Base-by-base conservation (phyloP, 1,140 invertebrate genomes). In the Drosophila insularis region DNA sequence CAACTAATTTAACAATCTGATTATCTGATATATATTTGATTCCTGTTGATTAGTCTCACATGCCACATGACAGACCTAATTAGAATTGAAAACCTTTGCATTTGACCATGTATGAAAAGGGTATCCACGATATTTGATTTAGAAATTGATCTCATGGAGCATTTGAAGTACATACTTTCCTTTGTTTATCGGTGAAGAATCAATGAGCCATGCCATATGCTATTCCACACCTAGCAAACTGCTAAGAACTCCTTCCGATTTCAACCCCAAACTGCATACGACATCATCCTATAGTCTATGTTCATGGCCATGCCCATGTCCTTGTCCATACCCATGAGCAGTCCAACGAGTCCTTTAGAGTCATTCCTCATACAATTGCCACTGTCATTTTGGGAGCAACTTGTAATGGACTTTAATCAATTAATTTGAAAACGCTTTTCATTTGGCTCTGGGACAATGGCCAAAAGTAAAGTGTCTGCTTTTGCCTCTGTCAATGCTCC, bases 391-490 rank as follows among this genome's bases (percentile, higher is more conserved):
- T 46, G 64, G n/a, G 21, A 77, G 77, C 84, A 84, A 89, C 84
- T 89, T 89, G 84, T 89, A 89, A 89, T 89, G 84, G 85, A 89
- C 84, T 89, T 89, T 89, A 89, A 89, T 89, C 84, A 89, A 89
- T 89, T 89, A 89, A 89, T 89, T 89, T 89, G 84, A 86, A 86
- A 87, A 86, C 82, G 82, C 82, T 86, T 86, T 89, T 82, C 84
- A 89, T 89, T 78, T 82, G 80, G 70, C 73, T 68, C 71, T 31
- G 73, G 63, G 56, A 85, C 74, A 78, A 78, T 78, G 74, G 63
- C 58, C 53, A 58, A 76, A 78, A 78, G 74, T 68, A 78, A 78
- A 78, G 74, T 80, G 74, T 82, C 80, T 79, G 74, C 65, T 55
- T 53, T 27, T 72, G n/a, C 53, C 13, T 32, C 27, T 43, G 40